phyloP scores from a whole-genome alignment of 2,797 vertebrate genomes.

The Arctocebus calabarensis region DNA sequence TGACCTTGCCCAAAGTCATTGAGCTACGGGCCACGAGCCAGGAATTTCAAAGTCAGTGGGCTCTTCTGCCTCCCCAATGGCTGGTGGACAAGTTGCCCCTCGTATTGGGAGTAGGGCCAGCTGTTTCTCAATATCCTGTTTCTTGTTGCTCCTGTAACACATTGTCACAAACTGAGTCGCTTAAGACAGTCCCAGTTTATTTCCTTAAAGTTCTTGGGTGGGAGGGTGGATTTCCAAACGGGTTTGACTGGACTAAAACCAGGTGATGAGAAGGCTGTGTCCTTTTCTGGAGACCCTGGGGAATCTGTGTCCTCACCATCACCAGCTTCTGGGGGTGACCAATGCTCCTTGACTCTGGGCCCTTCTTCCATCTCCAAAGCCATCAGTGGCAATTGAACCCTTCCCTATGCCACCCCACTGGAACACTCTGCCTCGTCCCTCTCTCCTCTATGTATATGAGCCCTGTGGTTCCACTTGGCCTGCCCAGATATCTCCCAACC shows the following conservation, averaged over 20 bases:
- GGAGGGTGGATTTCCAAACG: background rate
- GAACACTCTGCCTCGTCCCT: background rate
- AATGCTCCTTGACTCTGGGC: background rate
- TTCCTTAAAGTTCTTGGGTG: background rate
- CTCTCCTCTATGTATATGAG: background rate
- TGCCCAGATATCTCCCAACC: background rate
- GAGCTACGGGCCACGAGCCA: background rate
- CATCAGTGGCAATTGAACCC: no score
- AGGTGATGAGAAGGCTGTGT: fast-evolving
- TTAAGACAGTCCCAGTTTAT: background rate
- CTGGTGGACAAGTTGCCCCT: background rate
- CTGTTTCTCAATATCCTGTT: background rate
- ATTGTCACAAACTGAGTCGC: background rate
- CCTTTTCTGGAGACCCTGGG: background rate
- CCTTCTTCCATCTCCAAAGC: background rate
- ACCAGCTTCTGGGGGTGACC: background rate
- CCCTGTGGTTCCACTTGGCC: background rate
- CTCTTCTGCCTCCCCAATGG: background rate
- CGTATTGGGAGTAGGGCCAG: background rate
- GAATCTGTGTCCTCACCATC: background rate
- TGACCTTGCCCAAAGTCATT: background rate
- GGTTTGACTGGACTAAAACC: background rate
- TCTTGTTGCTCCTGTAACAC: background rate
- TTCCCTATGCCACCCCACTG: background rate
- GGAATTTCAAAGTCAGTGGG: background rate